phyloP scores from a whole-genome alignment of 2,888 invertebrate genomes.

The Napeogenes sylphis region DNA sequence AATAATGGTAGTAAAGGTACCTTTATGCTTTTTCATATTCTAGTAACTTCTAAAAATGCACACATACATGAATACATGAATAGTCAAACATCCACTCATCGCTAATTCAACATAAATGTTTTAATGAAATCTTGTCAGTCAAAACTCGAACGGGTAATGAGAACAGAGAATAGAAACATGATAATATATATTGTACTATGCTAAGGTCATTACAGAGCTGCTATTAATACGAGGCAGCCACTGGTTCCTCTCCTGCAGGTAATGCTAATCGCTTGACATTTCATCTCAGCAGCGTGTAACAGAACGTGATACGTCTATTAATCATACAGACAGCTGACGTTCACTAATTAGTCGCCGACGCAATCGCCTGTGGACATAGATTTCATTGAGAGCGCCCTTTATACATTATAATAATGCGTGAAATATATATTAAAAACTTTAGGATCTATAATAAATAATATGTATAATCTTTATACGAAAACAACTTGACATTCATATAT shows the following conservation, averaged over 20 bases:
- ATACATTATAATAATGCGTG: neutral
- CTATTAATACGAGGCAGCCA: neutral
- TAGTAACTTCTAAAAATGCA: too few relatives aligned
- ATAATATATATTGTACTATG: too few relatives aligned
- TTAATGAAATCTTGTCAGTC: too few relatives aligned
- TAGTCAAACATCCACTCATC: too few relatives aligned
- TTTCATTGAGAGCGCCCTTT: neutral
- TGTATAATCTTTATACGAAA: neutral
- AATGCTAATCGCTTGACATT: conserved; percentile 6
- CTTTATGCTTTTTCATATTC: too few relatives aligned
- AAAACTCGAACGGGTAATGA: too few relatives aligned
- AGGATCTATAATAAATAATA: neutral
- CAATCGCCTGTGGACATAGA: conserved; percentile 6
- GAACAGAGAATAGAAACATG: too few relatives aligned
- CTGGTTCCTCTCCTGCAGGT: neutral
- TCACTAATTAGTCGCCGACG: neutral
- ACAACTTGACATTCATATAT: neutral
- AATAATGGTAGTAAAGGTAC: too few relatives aligned
- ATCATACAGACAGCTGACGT: conserved; percentile 1
- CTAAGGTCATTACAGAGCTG: neutral
- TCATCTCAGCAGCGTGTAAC: conserved; percentile 3
- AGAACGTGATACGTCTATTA: neutral
- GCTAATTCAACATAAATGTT: too few relatives aligned
- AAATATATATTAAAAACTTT: neutral
- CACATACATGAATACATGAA: too few relatives aligned